phyloP scores from a whole-genome alignment of 2,113 vertebrate genomes.

The Nyctibius bracteatus region DNA sequence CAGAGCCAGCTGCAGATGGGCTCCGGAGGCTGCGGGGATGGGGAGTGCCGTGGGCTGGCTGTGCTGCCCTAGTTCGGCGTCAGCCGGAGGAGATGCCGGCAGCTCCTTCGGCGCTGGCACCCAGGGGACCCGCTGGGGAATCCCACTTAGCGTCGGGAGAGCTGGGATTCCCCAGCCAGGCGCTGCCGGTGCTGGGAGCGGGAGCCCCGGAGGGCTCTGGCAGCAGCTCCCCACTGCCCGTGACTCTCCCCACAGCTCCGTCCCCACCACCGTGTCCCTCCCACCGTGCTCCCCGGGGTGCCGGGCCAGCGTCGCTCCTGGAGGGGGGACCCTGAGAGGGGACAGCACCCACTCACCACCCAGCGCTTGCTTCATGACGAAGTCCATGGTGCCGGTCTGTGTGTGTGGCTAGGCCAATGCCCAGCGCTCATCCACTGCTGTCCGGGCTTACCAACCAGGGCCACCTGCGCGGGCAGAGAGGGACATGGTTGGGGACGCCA shows the following conservation, averaged over 20 bases:
- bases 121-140: constrained; percentile 24
- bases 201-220: not conserved
- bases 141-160: not conserved
- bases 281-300: fast-evolving
- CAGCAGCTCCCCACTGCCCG: fast-evolving
- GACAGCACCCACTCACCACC: constrained; percentile 40
- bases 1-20: fast-evolving
- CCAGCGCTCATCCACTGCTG: constrained; percentile 38
- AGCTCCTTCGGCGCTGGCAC: not conserved
- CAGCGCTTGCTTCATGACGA: constrained; percentile 64
- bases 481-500: fast-evolving
- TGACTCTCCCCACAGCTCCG: not conserved
- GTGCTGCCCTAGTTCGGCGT: not conserved
- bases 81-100: not conserved
- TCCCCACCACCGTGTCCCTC: not conserved
- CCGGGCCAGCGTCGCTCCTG: fast-evolving
- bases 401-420: not conserved
- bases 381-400: constrained; percentile 55
- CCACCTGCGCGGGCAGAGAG: constrained; percentile 28
- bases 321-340: not conserved
- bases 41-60: not conserved
- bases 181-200: fast-evolving
- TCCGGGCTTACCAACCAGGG: not conserved
- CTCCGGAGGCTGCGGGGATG: not conserved
- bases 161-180: constrained; percentile 20